Conservation (phyloP, 2,113 vertebrate genomes). For the Carassius carassius region DNA sequence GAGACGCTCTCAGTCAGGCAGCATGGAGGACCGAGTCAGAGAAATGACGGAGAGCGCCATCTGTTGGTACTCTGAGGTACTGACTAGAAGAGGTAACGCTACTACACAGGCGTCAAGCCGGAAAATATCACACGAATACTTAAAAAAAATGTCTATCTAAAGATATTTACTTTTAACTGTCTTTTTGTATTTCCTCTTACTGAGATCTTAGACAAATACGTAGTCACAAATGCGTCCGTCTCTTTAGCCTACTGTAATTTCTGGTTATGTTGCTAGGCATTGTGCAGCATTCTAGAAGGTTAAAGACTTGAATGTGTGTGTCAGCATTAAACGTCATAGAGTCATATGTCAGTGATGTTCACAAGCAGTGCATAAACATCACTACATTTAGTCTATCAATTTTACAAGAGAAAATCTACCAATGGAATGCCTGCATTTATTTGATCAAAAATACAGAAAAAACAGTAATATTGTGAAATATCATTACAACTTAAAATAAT, state of each 20-base stretch:
- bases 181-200: background rate
- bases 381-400: background rate
- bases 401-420: background rate
- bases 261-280: slow-evolving; percentile 39
- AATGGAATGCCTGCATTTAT: background rate
- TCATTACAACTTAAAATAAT: too few species aligned
- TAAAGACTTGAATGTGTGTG: slow-evolving; percentile 2
- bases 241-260: slow-evolving; percentile 41
- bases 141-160: background rate
- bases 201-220: background rate
- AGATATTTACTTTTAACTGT: background rate
- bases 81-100: background rate
- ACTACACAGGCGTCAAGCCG: background rate
- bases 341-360: slow-evolving; percentile 65
- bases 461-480: too few species aligned
- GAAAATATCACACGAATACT: background rate
- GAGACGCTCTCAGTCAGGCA: slow-evolving; percentile 29
- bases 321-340: slow-evolving; percentile 61
- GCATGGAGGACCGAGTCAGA: slow-evolving; percentile 2
- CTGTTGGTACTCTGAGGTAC: slow-evolving; percentile 59
- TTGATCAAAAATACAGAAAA: too few species aligned
- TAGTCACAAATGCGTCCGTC: slow-evolving; percentile 8
- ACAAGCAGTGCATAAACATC: slow-evolving; percentile 33
- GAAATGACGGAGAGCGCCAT: slow-evolving; percentile 68
- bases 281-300: slow-evolving; percentile 29